A percentile compares a stretch with the other conserved stretches of the same genome.
Evolutionary conservation across 1,140 invertebrate genomes (phyloP).

Genomic region (Prorops nasuta): DNA sequence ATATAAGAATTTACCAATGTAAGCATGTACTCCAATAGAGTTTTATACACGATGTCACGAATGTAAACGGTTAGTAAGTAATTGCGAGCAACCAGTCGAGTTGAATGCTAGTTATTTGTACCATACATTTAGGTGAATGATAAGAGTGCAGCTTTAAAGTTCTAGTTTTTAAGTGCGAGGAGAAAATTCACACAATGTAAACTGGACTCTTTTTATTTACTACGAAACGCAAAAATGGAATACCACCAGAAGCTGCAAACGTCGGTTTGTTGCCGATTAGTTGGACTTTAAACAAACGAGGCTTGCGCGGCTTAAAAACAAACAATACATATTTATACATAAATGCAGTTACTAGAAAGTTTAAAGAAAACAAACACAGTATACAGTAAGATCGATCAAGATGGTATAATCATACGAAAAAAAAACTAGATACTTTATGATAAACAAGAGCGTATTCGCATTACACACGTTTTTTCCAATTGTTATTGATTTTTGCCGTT

Average conservation of each 20-base stretch:
- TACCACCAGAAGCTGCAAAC: slow-evolving; percentile 39
- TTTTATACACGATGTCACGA: slow-evolving; percentile 58
- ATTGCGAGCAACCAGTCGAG: slow-evolving; percentile 46
- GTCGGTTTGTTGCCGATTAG: slow-evolving; percentile 45
- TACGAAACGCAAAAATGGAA: slow-evolving; percentile 30
- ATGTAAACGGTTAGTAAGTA: slow-evolving; percentile 50
- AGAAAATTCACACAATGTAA: slow-evolving; percentile 38
- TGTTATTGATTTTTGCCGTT: slow-evolving; percentile 55
- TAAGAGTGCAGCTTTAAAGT: slow-evolving; percentile 54
- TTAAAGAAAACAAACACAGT: slow-evolving; percentile 45
- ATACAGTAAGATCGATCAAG: slow-evolving; percentile 55
- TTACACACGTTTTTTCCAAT: slow-evolving; percentile 45
- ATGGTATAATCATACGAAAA: slow-evolving; percentile 54
- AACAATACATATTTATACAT: slow-evolving; percentile 58
- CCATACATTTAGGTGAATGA: slow-evolving; percentile 56
- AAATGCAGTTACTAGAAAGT: slow-evolving; percentile 55
- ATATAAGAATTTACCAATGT: slow-evolving; percentile 48
- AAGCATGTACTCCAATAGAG: slow-evolving; percentile 57
- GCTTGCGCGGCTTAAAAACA: slow-evolving; percentile 52
- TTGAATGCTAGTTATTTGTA: slow-evolving; percentile 57
- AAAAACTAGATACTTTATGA: slow-evolving; percentile 53
- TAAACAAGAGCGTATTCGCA: slow-evolving; percentile 51
- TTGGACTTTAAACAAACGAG: slow-evolving; percentile 44
- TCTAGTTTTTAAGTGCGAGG: slow-evolving; percentile 49
- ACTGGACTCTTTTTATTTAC: slow-evolving; percentile 50